Evolutionary conservation across 1,140 invertebrate genomes (phyloP), one percentile per base, ranked within the genome.

Genomic region (Onthophagus taurus): DNA sequence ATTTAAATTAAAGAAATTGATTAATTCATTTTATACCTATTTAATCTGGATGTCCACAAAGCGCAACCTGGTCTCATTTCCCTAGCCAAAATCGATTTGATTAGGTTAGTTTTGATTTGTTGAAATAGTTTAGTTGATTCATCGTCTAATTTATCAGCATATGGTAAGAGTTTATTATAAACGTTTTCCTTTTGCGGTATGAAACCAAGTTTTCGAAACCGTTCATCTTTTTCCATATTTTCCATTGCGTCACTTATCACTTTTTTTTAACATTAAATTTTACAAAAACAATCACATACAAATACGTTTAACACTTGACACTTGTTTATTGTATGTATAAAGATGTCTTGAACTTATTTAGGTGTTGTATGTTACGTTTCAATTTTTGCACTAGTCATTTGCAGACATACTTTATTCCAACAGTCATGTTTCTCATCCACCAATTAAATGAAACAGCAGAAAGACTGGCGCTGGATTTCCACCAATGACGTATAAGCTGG

Each of bases 61-160:
- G 66, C 67, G 51, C 76, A 79, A 26, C 74, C 79, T 36, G 81
- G 80, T 57, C 74, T 70, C 56, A 83, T 70, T 65, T 84, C 81
- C 13, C 77, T 66, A 17, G 81, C 63, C 63, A 83, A 70, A 24
- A 85, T 69, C 36, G 78, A 69, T 53, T 72, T 75, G 18, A 71
- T 74, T 19, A 86, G 63, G 65, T 84, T 81, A 37, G 65, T 74
- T 63, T 84, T 85, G 26, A 85, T 82, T 42, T 79, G 70, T 7
- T 64, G 49, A 35, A 83, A 69, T 30, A 78, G 68, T 44, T 51
- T 57, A 29, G 61, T 58, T 1, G 81, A 77, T 63, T 85, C 81
- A 12, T 69, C 65, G 43, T 83, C 78, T 29, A 85, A 55, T 51
- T 77, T 59, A 13, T 71, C 68, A 3, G 71, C 72, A 64, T 84